phyloP scores from a whole-genome alignment of 2,888 invertebrate species.

The Ischnura elegans region DNA sequence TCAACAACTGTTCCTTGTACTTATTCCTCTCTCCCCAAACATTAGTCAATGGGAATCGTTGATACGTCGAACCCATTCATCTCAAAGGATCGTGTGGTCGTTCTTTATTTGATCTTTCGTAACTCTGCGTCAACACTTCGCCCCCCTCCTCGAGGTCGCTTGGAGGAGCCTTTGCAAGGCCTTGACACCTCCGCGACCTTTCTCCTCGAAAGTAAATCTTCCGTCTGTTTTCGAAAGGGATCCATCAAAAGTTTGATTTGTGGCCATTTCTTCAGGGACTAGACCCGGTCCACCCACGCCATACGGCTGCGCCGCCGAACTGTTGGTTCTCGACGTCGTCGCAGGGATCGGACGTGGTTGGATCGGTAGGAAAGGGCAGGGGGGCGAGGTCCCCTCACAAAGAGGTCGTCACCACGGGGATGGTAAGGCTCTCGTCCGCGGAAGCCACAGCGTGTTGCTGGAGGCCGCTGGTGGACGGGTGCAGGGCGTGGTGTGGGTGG shows the following conservation, averaged over 20 bases:
- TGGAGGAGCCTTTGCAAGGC: background rate
- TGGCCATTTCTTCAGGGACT: conserved; percentile 49
- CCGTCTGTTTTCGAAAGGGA: background rate
- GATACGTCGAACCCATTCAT: background rate
- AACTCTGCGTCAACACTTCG: background rate
- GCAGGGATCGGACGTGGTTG: conserved; percentile 76
- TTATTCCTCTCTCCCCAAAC: background rate
- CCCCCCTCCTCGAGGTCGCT: conserved; percentile 47
- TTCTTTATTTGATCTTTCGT: background rate
- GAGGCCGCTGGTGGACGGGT: conserved; percentile 69
- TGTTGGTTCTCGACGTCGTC: conserved; percentile 75
- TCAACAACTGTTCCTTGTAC: background rate
- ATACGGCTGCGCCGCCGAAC: conserved; percentile 50
- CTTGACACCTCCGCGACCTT: too few relatives aligned
- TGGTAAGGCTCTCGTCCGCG: conserved; percentile 76
- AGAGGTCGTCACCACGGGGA: conserved; percentile 79
- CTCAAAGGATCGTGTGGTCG: background rate
- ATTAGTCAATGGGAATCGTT: background rate
- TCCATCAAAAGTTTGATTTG: conserved; percentile 5
- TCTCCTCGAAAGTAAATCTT: conserved; percentile 26
- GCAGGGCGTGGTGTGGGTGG: conserved; percentile 1
- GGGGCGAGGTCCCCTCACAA: conserved; percentile 80
- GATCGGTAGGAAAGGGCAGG: conserved; percentile 75
- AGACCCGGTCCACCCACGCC: conserved; percentile 63
- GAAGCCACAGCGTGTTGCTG: conserved; percentile 70